These are phyloP conservation scores for Chaetodon trifascialis DNA, from an alignment of 2,113 vertebrate species.

Conservation along the genomic window DNA sequence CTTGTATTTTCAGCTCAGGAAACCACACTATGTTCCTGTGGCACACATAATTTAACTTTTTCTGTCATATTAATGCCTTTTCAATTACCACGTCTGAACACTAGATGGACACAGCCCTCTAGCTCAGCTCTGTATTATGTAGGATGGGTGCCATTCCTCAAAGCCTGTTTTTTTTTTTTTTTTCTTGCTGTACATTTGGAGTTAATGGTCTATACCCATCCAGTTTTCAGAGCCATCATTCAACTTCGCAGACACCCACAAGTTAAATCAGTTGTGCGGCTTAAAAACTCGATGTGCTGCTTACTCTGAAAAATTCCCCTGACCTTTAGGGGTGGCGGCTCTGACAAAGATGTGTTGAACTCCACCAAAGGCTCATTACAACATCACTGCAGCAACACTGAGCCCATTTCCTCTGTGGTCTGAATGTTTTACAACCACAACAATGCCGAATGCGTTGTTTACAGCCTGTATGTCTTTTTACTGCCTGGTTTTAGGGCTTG, in stretches of 20 bases:
- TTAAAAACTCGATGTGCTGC: slow-evolving; percentile 46
- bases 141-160: slow-evolving; percentile 30
- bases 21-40: slow-evolving; percentile 43
- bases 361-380: slow-evolving; percentile 61
- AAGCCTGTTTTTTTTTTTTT: neutral
- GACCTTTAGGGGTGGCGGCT: slow-evolving; percentile 74
- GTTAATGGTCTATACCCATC: slow-evolving; percentile 71
- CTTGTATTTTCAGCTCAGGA: slow-evolving; percentile 43
- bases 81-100: slow-evolving; percentile 64
- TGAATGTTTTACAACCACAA: slow-evolving; percentile 51
- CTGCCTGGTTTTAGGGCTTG: neutral
- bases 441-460: slow-evolving; percentile 38
- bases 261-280: slow-evolving; percentile 54
- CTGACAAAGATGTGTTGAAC: slow-evolving; percentile 71
- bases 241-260: slow-evolving; percentile 60
- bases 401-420: slow-evolving; percentile 52
- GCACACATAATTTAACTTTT: neutral
- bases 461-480: slow-evolving; percentile 35
- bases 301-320: slow-evolving; percentile 69
- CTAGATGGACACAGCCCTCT: slow-evolving; percentile 76
- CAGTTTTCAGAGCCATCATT: slow-evolving; percentile 59
- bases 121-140: neutral
- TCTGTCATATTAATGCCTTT: neutral
- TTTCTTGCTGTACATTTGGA: slow-evolving; percentile 45
- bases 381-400: slow-evolving; percentile 52